These are phyloP conservation scores for Euphonia xanthogaster DNA, from an alignment of 2,797 vertebrate genomes.

Conservation along the genomic window DNA sequence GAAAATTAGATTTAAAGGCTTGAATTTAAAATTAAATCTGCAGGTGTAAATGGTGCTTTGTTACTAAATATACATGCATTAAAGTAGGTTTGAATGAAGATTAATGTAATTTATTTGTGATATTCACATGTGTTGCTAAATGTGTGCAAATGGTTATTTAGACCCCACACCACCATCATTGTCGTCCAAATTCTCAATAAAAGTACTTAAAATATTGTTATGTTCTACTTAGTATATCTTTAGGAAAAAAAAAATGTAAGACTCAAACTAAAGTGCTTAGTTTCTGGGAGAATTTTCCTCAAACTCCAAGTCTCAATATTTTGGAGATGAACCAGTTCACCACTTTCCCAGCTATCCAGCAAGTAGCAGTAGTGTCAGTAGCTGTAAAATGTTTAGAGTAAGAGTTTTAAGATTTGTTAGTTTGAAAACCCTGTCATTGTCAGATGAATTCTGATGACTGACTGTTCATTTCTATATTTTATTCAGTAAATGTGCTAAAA, in stretches of 20 bases:
- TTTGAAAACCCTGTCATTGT: neutral
- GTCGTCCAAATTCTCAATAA: neutral
- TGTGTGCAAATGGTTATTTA: neutral
- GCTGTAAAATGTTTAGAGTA: neutral
- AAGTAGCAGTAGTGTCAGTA: neutral
- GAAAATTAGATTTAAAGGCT: neutral
- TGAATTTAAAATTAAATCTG: neutral
- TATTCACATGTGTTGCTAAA: neutral
- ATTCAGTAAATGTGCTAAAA: neutral
- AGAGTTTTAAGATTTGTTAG: neutral
- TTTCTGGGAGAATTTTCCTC: neutral
- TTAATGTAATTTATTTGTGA: neutral
- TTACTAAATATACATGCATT: neutral
- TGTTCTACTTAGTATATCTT: neutral
- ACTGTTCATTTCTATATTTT: neutral
- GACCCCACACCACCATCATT: rapidly evolving
- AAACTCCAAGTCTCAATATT: neutral
- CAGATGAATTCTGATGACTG: neutral
- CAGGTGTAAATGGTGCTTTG: neutral
- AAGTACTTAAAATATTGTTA: neutral
- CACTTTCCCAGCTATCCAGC: neutral
- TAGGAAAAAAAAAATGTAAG: neutral
- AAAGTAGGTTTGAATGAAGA: neutral
- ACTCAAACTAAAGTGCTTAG: neutral
- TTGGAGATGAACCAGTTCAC: neutral